These are phyloP conservation scores for Macquaria australasica DNA, from an alignment of 2,113 vertebrate species.

Conservation along the genomic window DNA sequence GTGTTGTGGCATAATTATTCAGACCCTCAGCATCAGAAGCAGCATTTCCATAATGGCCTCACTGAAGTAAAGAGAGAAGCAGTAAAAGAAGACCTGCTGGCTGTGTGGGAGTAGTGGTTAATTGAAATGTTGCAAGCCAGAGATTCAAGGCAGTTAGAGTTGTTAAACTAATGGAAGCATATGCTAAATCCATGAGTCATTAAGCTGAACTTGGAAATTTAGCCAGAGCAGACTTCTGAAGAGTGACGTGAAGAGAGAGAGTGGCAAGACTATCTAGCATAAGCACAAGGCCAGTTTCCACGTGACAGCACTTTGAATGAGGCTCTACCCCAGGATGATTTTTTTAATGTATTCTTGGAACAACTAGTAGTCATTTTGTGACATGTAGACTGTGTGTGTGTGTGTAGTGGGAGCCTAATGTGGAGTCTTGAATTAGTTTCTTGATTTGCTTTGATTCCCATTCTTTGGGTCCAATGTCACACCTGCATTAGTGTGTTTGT, in stretches of 20 bases:
- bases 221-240: constrained; percentile 20
- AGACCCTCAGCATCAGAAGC: not conserved
- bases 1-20: not conserved
- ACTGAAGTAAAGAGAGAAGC: constrained; percentile 19
- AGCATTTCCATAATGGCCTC: constrained; percentile 6
- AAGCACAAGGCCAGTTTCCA: constrained; percentile 11
- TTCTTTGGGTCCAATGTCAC: not conserved
- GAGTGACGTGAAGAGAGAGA: not conserved
- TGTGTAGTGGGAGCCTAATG: not conserved
- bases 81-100: constrained; percentile 29
- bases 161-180: constrained; percentile 52
- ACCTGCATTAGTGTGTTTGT: constrained; percentile 1
- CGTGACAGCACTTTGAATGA: constrained; percentile 5
- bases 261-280: not conserved
- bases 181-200: constrained; percentile 67
- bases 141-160: constrained; percentile 30
- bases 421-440: constrained; percentile 10
- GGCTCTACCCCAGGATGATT: not conserved
- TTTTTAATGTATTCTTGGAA: not conserved
- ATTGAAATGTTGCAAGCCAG: constrained; percentile 53
- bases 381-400: not conserved
- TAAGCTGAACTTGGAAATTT: constrained; percentile 50
- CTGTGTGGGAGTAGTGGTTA: constrained; percentile 25
- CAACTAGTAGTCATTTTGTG: not conserved
- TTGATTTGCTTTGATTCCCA: constrained; percentile 5